Base-by-base conservation (phyloP, 2,888 invertebrate species). In the Nephrotoma guestfalica region DNA sequence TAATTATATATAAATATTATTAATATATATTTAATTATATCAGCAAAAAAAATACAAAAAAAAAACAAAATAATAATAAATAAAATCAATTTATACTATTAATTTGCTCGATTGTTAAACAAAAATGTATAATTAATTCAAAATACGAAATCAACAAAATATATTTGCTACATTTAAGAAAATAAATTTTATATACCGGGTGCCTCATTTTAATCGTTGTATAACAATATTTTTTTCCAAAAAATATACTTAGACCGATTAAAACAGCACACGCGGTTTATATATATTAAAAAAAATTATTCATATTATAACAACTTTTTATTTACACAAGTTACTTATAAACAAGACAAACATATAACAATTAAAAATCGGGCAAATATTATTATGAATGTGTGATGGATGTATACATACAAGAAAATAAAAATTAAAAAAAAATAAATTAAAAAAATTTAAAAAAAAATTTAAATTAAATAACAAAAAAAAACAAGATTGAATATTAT, bases 331-430 rank as follows among this genome's bases (percentile, higher is more conserved):
- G 40, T 83, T 41, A 40, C 5, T 40, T 41, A 83, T 13, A 83
- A 83, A 83, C 6, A 41, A 83, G 11, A 47, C 9, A 47, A 47
- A 47, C 0, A 83, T 40, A 83, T 84, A 84, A 84, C 5, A 84
- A 84, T 41, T n/a, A 41, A 41, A 84, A 41, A 84, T 41, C 41
- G 41, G 6, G 42, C 41, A 84, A 84, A 84, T 84, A 84, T 84
- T 84, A 84, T 84, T 84, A 92, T 93, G 94, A 93, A 94, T 94
- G 94, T 94, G 93, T 93, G 93, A 92, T 92, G 86, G 93, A 93
- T 92, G 93, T 94, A 94, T 94, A 94, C 93, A 93, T 93, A 93
- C 94, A 94, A 71, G 71, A 71, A 71, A 71, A 91, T 18, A 13
- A 41, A 42, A 84, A 91, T 18, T 13, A 41, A 42, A 84, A 84